Percentiles rank a stretch among this genome's conserved stretches.
Evolutionary conservation across 1,140 invertebrate species (phyloP).

Genomic region (Alviniconcha marisindica): DNA sequence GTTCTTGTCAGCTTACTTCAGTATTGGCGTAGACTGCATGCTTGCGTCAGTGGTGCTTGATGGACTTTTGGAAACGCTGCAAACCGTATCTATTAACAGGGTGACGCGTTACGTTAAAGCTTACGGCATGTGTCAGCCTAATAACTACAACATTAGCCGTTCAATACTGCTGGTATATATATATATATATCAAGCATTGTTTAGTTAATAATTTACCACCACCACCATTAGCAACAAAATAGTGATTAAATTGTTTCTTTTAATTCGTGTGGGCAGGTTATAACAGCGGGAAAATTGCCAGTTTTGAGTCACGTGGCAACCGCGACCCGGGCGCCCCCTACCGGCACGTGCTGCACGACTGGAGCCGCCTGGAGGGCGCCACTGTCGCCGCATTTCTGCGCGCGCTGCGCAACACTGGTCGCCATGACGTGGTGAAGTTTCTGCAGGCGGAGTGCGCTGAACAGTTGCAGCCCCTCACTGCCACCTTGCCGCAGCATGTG

Average conservation of each 20-base stretch:
- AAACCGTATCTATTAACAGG: no score
- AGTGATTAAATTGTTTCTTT: background rate
- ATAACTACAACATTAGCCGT: no score
- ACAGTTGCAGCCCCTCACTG: slow-evolving; percentile 27
- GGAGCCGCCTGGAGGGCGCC: slow-evolving; percentile 45
- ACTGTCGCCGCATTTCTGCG: slow-evolving; percentile 51
- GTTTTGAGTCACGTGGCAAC: slow-evolving; percentile 47
- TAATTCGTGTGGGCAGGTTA: slow-evolving; percentile 47
- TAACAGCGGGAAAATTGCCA: slow-evolving; percentile 49
- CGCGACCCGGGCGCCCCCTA: slow-evolving; percentile 37
- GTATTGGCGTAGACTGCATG: no score
- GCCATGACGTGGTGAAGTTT: slow-evolving; percentile 47
- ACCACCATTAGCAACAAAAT: no score
- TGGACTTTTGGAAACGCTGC: no score
- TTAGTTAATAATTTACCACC: no score
- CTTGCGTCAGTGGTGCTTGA: no score
- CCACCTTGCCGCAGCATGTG: slow-evolving; percentile 22
- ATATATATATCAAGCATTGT: no score
- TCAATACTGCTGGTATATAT: no score
- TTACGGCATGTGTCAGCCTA: no score
- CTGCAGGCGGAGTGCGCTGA: slow-evolving; percentile 36
- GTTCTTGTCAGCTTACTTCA: background rate
- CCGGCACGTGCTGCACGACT: slow-evolving; percentile 48
- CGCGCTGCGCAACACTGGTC: slow-evolving; percentile 46
- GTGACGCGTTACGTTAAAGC: no score